Conservation (phyloP, 2,888 invertebrate species). For the Aphodius granarius region DNA sequence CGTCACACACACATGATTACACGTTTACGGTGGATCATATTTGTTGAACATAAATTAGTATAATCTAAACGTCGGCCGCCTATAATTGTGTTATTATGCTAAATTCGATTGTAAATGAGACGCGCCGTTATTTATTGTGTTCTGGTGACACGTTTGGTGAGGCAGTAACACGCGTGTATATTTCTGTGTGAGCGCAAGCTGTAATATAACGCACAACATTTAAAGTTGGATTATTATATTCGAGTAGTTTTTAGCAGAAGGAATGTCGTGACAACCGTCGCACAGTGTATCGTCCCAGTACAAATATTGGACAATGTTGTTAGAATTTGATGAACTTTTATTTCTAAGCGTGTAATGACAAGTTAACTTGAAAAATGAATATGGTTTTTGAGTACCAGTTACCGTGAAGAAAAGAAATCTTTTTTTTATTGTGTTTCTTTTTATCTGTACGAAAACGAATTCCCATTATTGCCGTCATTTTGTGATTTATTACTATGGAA, state of each 20-base stretch:
- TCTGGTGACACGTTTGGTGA: constrained; percentile 22
- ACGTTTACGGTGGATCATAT: constrained; percentile 26
- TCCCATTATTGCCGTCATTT: constrained; percentile 41
- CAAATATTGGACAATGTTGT: too few relatives aligned
- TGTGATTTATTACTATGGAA: too few relatives aligned
- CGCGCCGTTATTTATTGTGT: constrained; percentile 27
- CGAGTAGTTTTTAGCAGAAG: background rate
- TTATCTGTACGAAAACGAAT: constrained; percentile 31
- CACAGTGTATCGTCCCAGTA: too few relatives aligned
- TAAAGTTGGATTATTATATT: background rate
- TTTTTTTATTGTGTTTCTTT: too few relatives aligned
- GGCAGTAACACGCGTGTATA: background rate
- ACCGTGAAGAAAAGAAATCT: too few relatives aligned
- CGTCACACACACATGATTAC: background rate
- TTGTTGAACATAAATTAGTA: constrained; percentile 32
- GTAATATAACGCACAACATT: background rate
- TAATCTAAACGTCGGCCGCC: constrained; percentile 27
- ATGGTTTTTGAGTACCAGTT: too few relatives aligned
- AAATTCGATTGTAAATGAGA: constrained; percentile 29
- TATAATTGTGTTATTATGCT: constrained; percentile 30
- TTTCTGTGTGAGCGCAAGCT: background rate
- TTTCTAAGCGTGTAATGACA: too few relatives aligned
- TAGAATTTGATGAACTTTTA: too few relatives aligned
- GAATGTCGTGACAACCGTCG: background rate
- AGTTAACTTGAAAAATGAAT: too few relatives aligned